These are phyloP conservation scores for Dione vanillae DNA, from an alignment of 2,888 invertebrate species.

Conservation along the genomic window DNA sequence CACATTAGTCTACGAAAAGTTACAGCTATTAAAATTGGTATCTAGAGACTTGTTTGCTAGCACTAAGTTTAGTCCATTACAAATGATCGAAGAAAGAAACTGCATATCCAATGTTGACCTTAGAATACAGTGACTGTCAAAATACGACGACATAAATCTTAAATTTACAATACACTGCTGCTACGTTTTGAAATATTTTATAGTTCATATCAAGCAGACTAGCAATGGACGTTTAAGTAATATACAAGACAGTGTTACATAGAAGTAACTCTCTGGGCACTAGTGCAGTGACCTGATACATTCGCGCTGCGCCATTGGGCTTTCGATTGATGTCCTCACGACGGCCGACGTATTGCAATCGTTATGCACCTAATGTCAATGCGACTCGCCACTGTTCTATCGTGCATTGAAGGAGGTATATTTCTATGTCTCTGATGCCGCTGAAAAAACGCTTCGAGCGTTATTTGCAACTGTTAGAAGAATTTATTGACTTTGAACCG, in stretches of 20 bases:
- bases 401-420: slow-evolving; percentile 67
- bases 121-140: slow-evolving; percentile 50
- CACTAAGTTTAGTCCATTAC: slow-evolving; percentile 47
- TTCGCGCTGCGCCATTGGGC: slow-evolving; percentile 72
- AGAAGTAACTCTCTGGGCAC: slow-evolving; percentile 48
- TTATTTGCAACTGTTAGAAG: slow-evolving; percentile 32
- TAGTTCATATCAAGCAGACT: background rate
- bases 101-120: slow-evolving; percentile 58
- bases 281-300: slow-evolving; percentile 69
- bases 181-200: background rate
- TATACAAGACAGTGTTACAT: slow-evolving; percentile 20
- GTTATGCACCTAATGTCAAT: slow-evolving; percentile 81
- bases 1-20: slow-evolving; percentile 11
- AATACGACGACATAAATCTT: slow-evolving; percentile 17
- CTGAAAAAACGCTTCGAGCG: slow-evolving; percentile 36
- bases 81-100: slow-evolving; percentile 54
- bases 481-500: slow-evolving; percentile 28
- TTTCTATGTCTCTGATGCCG: slow-evolving; percentile 48
- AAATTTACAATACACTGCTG: slow-evolving; percentile 40
- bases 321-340: slow-evolving; percentile 74
- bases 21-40: slow-evolving; percentile 37
- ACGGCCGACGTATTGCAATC: slow-evolving; percentile 77
- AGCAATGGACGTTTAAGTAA: slow-evolving; percentile 40
- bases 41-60: slow-evolving; percentile 43
- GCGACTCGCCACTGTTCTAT: slow-evolving; percentile 69